These are phyloP conservation scores for Zaprionus lachaisei DNA, from an alignment of 1,140 invertebrate species.

Conservation along the genomic window DNA sequence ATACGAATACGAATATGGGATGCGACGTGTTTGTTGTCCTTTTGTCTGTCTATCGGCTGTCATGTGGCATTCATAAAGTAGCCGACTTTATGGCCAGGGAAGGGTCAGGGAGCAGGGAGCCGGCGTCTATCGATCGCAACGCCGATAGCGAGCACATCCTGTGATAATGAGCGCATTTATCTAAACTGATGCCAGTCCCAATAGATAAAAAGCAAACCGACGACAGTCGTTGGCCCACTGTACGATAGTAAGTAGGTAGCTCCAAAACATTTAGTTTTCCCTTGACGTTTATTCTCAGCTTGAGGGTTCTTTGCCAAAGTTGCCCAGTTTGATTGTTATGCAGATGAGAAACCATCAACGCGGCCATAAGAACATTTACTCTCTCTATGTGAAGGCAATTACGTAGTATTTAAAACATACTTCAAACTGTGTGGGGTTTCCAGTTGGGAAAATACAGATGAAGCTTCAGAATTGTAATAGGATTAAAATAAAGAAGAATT, in stretches of 20 bases:
- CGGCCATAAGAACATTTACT: slow-evolving; percentile 3
- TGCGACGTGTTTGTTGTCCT: slow-evolving; percentile 53
- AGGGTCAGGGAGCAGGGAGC: slow-evolving; percentile 19
- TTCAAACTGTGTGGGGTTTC: slow-evolving; percentile 23
- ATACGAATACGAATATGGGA: background rate
- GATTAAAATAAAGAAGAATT: too few species aligned
- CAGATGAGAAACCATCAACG: slow-evolving; percentile 36
- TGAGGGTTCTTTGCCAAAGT: slow-evolving; percentile 12
- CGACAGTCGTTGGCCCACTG: slow-evolving; percentile 28
- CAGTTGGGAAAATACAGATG: background rate
- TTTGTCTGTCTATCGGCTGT: slow-evolving; percentile 72
- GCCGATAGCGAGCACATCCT: slow-evolving; percentile 79
- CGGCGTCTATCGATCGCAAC: slow-evolving; percentile 70
- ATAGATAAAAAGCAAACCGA: slow-evolving; percentile 50
- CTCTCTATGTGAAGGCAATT: slow-evolving; percentile 10
- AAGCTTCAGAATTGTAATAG: background rate
- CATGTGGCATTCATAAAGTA: slow-evolving; percentile 72
- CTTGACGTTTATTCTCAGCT: background rate
- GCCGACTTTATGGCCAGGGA: slow-evolving; percentile 62
- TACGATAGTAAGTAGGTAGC: slow-evolving; percentile 31
- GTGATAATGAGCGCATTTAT: slow-evolving; percentile 83
- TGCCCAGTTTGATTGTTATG: slow-evolving; percentile 32
- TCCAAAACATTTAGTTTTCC: slow-evolving; percentile 6
- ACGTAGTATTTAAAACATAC: slow-evolving; percentile 10
- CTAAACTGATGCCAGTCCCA: slow-evolving; percentile 52